A percentile compares a stretch with the other conserved stretches of the same genome.
phyloP scores from a whole-genome alignment of 2,888 invertebrate species.

The Ormyrus rosae region DNA sequence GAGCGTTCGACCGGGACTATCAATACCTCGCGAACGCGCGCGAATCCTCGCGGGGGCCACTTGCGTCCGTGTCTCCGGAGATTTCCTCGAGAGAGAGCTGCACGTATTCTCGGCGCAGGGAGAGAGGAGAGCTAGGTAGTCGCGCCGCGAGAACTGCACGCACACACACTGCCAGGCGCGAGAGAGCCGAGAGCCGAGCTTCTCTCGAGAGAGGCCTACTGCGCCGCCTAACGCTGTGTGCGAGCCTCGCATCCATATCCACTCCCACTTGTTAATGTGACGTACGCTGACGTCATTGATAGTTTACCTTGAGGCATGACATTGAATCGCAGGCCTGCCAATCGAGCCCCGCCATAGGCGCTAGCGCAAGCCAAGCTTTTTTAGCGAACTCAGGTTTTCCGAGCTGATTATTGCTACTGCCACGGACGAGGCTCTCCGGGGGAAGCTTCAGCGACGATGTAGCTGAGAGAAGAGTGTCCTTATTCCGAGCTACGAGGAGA shows the following conservation, averaged over 20 bases:
- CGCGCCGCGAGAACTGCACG: slow-evolving; percentile 1
- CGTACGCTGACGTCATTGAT: slow-evolving; percentile 75
- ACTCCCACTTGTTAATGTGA: slow-evolving; percentile 76
- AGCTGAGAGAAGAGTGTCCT: too few relatives aligned
- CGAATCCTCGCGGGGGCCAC: too few relatives aligned
- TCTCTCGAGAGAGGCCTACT: background rate
- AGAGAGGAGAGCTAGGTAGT: background rate
- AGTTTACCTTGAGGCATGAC: slow-evolving; percentile 76
- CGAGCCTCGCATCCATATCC: slow-evolving; percentile 66
- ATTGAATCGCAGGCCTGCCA: slow-evolving; percentile 67
- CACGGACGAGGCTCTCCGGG: too few relatives aligned
- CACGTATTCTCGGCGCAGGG: background rate
- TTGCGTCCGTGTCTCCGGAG: too few relatives aligned
- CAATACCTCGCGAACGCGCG: too few relatives aligned
- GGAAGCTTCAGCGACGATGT: too few relatives aligned
- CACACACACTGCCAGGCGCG: background rate
- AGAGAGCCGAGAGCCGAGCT: background rate
- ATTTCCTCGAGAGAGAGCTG: background rate
- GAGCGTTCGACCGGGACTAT: too few relatives aligned
- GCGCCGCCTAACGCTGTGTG: background rate
- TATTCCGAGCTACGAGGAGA: too few relatives aligned
- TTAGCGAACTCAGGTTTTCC: too few relatives aligned
- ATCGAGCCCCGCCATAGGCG: slow-evolving; percentile 41
- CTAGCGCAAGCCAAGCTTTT: background rate
- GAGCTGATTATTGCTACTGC: too few relatives aligned